Evolutionary conservation across 2,113 vertebrate genomes (phyloP).

Genomic region (Mastomys coucha): DNA sequence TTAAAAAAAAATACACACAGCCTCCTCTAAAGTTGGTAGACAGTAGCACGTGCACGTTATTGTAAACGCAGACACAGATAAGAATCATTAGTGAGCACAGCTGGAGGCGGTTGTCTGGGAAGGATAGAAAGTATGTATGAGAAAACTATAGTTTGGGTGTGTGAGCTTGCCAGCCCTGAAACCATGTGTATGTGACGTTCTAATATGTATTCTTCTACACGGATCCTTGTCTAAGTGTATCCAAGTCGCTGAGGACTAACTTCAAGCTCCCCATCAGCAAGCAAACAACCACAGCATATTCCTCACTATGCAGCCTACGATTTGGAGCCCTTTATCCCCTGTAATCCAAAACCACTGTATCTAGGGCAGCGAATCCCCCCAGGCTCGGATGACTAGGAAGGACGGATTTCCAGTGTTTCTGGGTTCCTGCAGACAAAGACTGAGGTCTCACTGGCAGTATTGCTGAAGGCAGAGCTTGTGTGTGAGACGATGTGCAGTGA

Average conservation of each 20-base stretch:
- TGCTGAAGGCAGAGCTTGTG: neutral
- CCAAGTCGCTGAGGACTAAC: neutral
- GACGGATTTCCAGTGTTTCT: slow-evolving; percentile 13
- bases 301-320: too few relatives aligned
- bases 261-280: neutral
- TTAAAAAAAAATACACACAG: neutral
- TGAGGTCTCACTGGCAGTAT: neutral
- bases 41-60: neutral
- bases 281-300: neutral
- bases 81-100: neutral
- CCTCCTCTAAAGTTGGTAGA: neutral
- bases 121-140: neutral
- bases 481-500: slow-evolving; percentile 15
- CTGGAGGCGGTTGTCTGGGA: neutral
- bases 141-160: neutral
- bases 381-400: neutral
- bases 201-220: neutral
- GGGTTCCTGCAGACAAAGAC: neutral
- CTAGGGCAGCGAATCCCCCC: slow-evolving; percentile 24
- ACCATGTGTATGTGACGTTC: neutral
- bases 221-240: neutral
- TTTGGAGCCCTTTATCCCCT: neutral
- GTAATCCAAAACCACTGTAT: slow-evolving; percentile 1
- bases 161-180: neutral
- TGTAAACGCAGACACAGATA: neutral